Evolutionary conservation across 1,140 invertebrate species (phyloP).

Genomic region (Philopotamus ludificatus): DNA sequence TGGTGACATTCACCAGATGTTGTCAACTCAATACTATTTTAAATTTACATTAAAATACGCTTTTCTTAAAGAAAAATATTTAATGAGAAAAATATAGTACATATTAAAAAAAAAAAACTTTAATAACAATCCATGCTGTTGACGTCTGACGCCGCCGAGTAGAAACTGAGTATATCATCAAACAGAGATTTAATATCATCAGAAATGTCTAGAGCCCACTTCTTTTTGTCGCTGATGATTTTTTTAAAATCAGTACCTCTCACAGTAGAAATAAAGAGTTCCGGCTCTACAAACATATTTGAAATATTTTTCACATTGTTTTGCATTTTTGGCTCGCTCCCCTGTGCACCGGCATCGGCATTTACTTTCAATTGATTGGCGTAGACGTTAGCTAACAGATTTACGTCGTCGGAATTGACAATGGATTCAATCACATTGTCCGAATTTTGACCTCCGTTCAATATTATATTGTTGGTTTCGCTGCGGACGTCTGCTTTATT

Average conservation of each 20-base stretch:
- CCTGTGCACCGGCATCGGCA: constrained; percentile 40
- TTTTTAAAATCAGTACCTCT: constrained; percentile 56
- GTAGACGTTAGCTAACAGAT: constrained; percentile 59
- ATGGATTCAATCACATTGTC: constrained; percentile 56
- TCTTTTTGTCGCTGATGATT: constrained; percentile 56
- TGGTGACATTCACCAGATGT: too few relatives aligned
- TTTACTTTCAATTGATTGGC: constrained; percentile 50
- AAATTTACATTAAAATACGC: too few relatives aligned
- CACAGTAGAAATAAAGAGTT: constrained; percentile 58
- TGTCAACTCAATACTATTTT: too few relatives aligned
- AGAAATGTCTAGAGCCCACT: constrained; percentile 60
- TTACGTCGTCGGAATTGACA: constrained; percentile 57
- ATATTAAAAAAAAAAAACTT: neutral
- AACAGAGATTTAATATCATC: constrained; percentile 61
- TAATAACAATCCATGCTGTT: constrained; percentile 68
- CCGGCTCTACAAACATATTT: constrained; percentile 51
- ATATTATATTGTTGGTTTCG: constrained; percentile 47
- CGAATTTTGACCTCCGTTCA: constrained; percentile 22
- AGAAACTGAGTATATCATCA: constrained; percentile 65
- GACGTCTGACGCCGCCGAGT: constrained; percentile 51
- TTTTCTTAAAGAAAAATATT: too few relatives aligned
- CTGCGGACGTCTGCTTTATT: constrained; percentile 46
- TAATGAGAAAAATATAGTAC: too few relatives aligned
- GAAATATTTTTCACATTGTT: constrained; percentile 50
- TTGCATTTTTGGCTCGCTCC: constrained; percentile 42